Evolutionary conservation across 2,797 vertebrate genomes (phyloP).

Genomic region (Gouania willdenowi): DNA sequence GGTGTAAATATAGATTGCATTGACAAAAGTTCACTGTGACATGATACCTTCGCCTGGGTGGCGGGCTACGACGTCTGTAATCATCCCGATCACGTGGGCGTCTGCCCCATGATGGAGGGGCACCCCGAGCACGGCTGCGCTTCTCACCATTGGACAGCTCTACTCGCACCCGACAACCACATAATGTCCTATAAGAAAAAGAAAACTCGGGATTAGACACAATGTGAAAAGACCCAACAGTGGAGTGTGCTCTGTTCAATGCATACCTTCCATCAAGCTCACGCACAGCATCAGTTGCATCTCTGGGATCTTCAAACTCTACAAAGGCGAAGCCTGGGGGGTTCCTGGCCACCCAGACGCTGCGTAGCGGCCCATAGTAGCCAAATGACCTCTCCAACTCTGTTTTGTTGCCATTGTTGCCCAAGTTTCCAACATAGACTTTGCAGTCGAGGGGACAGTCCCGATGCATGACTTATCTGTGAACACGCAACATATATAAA

Average conservation of each 20-base stretch:
- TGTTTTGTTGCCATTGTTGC: constrained; percentile 98
- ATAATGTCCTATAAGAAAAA: constrained; percentile 80
- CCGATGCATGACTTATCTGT: constrained; percentile 78
- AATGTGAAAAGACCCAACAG: too few species aligned
- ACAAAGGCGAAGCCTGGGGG: constrained; percentile 97
- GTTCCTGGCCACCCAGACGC: constrained; percentile 96
- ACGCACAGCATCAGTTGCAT: constrained; percentile 94
- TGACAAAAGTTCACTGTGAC: constrained; percentile 20
- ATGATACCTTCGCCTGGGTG: constrained; percentile 87
- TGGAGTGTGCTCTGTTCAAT: accelerated
- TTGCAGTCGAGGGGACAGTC: constrained; percentile 98
- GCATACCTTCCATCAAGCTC: constrained; percentile 93
- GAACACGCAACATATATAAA: constrained; percentile 8
- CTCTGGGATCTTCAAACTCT: constrained; percentile 95
- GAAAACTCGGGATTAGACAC: accelerated
- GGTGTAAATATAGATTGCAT: constrained; percentile 21
- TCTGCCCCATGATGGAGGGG: constrained; percentile 91
- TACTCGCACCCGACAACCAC: constrained; percentile 92
- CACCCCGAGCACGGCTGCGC: constrained; percentile 88
- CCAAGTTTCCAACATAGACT: constrained; percentile 96
- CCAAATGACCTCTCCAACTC: constrained; percentile 92
- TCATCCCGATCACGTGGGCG: constrained; percentile 92
- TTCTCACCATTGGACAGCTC: constrained; percentile 96
- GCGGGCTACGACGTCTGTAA: constrained; percentile 89
- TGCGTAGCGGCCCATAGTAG: constrained; percentile 94